These are phyloP conservation scores for Pollenia griseotomentosa DNA, from an alignment of 2,888 invertebrate species.

Conservation along the genomic window DNA sequence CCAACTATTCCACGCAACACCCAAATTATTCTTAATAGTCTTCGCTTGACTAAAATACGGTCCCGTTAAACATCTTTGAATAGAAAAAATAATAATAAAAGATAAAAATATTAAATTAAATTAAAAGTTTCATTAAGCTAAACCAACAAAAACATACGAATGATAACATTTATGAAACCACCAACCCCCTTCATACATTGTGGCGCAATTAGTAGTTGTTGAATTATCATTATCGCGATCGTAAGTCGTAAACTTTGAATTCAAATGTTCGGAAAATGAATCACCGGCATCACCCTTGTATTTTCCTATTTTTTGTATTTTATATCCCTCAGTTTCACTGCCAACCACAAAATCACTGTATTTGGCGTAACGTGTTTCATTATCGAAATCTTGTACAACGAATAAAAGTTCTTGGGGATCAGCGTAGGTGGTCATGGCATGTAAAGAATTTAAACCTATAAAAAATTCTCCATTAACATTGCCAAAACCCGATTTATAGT, in stretches of 20 bases:
- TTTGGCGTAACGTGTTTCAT: slow-evolving; percentile 42
- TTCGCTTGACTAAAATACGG: not conserved
- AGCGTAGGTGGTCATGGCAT: slow-evolving; percentile 21
- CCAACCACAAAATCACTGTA: slow-evolving; percentile 38
- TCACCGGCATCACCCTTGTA: slow-evolving; percentile 23
- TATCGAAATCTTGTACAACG: slow-evolving; percentile 45
- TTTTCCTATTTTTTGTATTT: slow-evolving; percentile 21
- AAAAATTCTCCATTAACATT: slow-evolving; percentile 9
- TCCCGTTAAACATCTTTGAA: slow-evolving; percentile 8
- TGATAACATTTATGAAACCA: slow-evolving; percentile 4
- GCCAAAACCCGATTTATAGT: slow-evolving; percentile 19
- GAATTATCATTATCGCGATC: slow-evolving; percentile 26
- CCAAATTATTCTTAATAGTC: not conserved
- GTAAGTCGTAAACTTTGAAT: slow-evolving; percentile 3
- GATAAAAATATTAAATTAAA: not conserved
- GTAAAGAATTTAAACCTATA: slow-evolving; percentile 34
- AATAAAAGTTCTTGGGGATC: slow-evolving; percentile 41
- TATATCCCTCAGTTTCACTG: slow-evolving; percentile 38
- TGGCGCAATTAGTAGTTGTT: not conserved
- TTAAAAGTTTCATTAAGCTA: not conserved
- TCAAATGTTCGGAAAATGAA: slow-evolving; percentile 3
- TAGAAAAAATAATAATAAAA: not conserved
- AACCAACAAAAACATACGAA: not conserved
- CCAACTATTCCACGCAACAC: slow-evolving; percentile 7
- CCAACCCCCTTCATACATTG: slow-evolving; percentile 9